Base-by-base conservation (phyloP, 2,888 invertebrate species). In the Thera britannica region DNA sequence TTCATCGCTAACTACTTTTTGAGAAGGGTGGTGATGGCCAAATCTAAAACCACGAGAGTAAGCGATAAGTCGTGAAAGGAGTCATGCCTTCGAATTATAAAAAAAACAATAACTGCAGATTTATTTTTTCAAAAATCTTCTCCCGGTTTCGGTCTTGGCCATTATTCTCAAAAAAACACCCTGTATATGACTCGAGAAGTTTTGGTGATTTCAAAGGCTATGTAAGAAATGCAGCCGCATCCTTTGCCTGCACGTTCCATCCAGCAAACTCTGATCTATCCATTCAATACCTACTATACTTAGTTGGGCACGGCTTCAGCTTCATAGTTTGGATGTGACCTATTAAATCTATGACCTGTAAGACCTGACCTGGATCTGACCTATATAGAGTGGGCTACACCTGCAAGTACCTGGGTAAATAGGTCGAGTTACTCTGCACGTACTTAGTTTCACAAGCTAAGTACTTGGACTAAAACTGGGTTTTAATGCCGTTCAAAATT, bases 401-500 rank as follows among this genome's bases (percentile, higher is more conserved):
- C 2, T 34, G 8, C 52, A 41, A 11, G 6, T 49, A 38, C 44
- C 8, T 54, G 8, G 9, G 44, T 46, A 9, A 46, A 46, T 46
- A 46, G 44, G 44, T 9, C 9, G 0, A 2, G 2, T 46, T 46
- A 44, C 44, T 44, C 2, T 2, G 12, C 23, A 57, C 3, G 44
- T 41, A 35, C 54, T 34, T 9, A 35, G 46, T 62, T 62, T 55
- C 34, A 46, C 61, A 62, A 54, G 34, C 44, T 44, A 55, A 6
- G 35, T 54, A 48, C 67, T 58, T 70, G 59, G 64, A 66, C 58
- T 61, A 46, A 57, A 72, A 68, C 66, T 63, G 41, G 70, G 34
- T 67, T 62, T 3, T 11, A 58, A 55, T 23, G 36, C 58, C 48
- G 52, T 61, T 64, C 52, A 49, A 48, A 60, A 55, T 54, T 36